A percentile compares a stretch with the other conserved stretches of the same genome.
These are phyloP conservation scores for Hippoglossus stenolepis DNA, from an alignment of 2,113 vertebrate genomes.

Conservation along the genomic window DNA sequence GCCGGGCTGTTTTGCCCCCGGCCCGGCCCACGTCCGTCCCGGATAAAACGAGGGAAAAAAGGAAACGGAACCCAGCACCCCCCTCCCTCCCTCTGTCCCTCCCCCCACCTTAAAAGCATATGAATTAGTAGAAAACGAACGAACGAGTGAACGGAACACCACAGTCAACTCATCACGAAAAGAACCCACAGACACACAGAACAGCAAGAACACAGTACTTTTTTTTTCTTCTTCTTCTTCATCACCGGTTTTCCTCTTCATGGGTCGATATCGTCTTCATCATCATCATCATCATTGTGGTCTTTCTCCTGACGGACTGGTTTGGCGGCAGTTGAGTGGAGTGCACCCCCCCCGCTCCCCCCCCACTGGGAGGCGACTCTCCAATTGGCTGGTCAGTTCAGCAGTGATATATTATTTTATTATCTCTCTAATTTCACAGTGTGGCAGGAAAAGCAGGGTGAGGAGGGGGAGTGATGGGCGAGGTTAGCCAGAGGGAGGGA, in stretches of 20 bases:
- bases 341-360: constrained; percentile 29
- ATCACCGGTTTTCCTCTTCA: constrained; percentile 61
- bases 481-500: constrained; percentile 36
- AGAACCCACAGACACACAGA: constrained; percentile 84
- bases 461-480: constrained; percentile 16
- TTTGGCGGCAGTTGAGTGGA: constrained; percentile 51
- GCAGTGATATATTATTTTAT: constrained; percentile 69
- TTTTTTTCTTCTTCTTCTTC: constrained; percentile 56
- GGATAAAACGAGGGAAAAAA: constrained; percentile 57
- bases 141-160: constrained; percentile 80
- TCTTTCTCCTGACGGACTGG: constrained; percentile 66
- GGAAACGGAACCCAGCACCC: constrained; percentile 65
- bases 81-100: constrained; percentile 18
- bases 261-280: constrained; percentile 19
- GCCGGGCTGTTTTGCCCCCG: constrained; percentile 30
- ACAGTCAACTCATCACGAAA: constrained; percentile 85
- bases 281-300: constrained; percentile 50
- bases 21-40: constrained; percentile 36
- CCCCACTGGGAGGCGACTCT: constrained; percentile 72
- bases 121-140: constrained; percentile 83
- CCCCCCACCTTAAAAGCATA: constrained; percentile 67
- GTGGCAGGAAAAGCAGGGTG: constrained; percentile 72
- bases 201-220: constrained; percentile 83
- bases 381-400: constrained; percentile 74
- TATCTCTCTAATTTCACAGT: constrained; percentile 83